phyloP scores from a whole-genome alignment of 2,113 vertebrate species.

The Anoplopoma fimbria region DNA sequence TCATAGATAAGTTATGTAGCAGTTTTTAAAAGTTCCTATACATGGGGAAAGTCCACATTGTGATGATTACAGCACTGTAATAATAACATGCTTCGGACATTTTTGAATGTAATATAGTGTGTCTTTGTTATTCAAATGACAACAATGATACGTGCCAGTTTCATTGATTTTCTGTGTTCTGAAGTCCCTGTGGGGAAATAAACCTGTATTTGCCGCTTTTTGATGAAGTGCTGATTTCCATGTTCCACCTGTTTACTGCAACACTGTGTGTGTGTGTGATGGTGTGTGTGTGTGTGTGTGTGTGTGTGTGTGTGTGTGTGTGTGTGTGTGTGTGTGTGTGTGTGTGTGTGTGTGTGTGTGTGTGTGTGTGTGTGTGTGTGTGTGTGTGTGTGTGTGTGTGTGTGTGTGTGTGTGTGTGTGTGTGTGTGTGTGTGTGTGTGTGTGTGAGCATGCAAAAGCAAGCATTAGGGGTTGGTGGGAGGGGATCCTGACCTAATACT shows the following conservation, averaged over 20 bases:
- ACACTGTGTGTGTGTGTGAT: conserved; percentile 18
- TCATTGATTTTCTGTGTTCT: conserved; percentile 72
- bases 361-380: conserved; percentile 10
- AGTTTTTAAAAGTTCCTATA: conserved; percentile 28
- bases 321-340: conserved; percentile 11
- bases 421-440: conserved; percentile 13
- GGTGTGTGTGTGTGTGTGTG: conserved; percentile 16
- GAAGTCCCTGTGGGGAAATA: conserved; percentile 63
- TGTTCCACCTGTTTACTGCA: conserved; percentile 71
- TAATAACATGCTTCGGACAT: neutral
- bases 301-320: conserved; percentile 2
- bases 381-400: conserved; percentile 18
- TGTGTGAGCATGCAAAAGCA: neutral
- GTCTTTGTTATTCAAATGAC: conserved; percentile 45
- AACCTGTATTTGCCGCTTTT: conserved; percentile 68
- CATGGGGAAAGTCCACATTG: neutral
- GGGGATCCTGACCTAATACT: conserved; percentile 39
- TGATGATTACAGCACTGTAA: conserved; percentile 12
- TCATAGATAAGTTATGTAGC: conserved; percentile 9
- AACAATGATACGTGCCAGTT: conserved; percentile 45
- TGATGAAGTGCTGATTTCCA: conserved; percentile 79
- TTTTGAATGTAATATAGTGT: conserved; percentile 29
- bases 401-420: conserved; percentile 1
- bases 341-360: neutral
- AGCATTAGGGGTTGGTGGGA: conserved; percentile 7